Evolutionary conservation across 2,888 invertebrate species (phyloP), one percentile per base, ranked within the genome.

Genomic region (Hipparchia sbordonii): DNA sequence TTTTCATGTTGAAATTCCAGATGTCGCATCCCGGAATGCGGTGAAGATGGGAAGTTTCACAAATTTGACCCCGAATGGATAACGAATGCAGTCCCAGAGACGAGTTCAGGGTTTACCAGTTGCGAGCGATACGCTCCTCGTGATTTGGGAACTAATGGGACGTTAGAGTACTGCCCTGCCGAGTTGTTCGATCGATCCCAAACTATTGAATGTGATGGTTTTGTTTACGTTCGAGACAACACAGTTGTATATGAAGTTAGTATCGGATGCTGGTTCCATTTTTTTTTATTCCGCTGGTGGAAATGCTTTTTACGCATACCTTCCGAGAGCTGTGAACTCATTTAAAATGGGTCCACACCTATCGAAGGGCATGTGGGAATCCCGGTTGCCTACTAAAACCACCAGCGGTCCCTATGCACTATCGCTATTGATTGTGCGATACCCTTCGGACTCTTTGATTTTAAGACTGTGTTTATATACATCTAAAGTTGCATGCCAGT

Each of bases 1-100:
- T 39, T 39, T 39, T 39, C 39, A 39, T 5, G 39, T 4, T 23
- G 57, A 23, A 57, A 61, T 54, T 70, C 23, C 77, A 94, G 94
- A 80, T 94, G 94, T 77, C 79, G 82, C 59, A 87, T 94, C 65
- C 85, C 89, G 23, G 90, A 90, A 77, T 94, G 94, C 77, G 94
- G 76, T 6, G 78, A 79, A 70, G 13, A 73, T 88, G 71, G 79
- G 78, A 63, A 78, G 12, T 72, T 63, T 1, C 74, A 74, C 33
- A 70, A 74, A 2, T 78, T 77, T 10, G 70, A 77, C 1, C 88
- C 90, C 10, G 78, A 78, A 12, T 91, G 91, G 91, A 81, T 91
- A 71, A 63, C 74, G 12, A 82, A 85, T 56, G 90, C 89, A 1
- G 78, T 91, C 76, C 91, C 91, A 9, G 77, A 77, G 60, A 82